phyloP scores from a whole-genome alignment of 1,140 invertebrate genomes.

The Drosophila azteca region DNA sequence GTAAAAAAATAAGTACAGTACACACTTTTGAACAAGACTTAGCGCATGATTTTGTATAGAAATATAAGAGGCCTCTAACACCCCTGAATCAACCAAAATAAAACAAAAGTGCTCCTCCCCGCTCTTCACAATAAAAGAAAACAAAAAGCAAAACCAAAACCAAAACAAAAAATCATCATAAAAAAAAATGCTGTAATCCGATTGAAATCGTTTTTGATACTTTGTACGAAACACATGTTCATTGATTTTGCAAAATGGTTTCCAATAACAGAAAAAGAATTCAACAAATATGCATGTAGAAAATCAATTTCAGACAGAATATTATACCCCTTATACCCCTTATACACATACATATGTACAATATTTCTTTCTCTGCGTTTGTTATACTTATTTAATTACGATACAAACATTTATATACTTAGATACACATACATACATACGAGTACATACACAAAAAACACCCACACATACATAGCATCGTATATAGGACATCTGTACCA shows the following conservation, averaged over 20 bases:
- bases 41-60: constrained; percentile 44
- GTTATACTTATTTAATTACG: constrained; percentile 24
- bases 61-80: constrained; percentile 22
- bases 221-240: constrained; percentile 5
- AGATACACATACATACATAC: constrained; percentile 19
- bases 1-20: constrained; percentile 21
- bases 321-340: no score
- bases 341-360: not conserved
- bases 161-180: no score
- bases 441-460: constrained; percentile 8
- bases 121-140: not conserved
- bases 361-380: constrained; percentile 12
- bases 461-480: constrained; percentile 21
- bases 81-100: constrained; percentile 6
- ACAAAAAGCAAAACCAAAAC: not conserved
- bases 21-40: constrained; percentile 59
- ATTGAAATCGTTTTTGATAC: constrained; percentile 37
- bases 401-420: constrained; percentile 29
- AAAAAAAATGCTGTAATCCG: constrained; percentile 1
- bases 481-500: constrained; percentile 46
- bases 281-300: not conserved
- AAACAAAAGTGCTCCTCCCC: not conserved
- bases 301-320: not conserved
- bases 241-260: constrained; percentile 10
- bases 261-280: not conserved